Evolutionary conservation across 1,140 invertebrate species (phyloP), one percentile per base, ranked within the genome.

Genomic region (Ptiloglossa arizonensis): DNA sequence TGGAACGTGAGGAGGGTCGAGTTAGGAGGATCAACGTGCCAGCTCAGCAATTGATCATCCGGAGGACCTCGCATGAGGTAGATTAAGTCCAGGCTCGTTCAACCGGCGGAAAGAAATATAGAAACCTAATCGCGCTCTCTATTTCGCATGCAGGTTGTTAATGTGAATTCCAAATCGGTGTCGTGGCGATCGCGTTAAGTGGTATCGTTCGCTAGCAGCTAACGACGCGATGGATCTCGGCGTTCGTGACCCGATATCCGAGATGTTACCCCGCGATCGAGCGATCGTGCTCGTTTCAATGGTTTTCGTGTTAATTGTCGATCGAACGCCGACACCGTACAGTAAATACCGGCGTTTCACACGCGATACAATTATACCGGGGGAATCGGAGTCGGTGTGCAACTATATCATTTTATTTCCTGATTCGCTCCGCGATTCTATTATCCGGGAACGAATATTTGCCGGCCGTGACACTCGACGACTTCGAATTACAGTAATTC

Each of bases 101-200:
- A 24, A 24, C 41, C 17, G 22, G 8, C 8, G 71, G 52, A 48
- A 76, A 48, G 73, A 76, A 76, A 76, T 69, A 69, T 69, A 59
- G 73, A 59, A 76, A 76, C 73, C 52, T 76, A 69, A 76, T 76
- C 73, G 73, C 48, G 64, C 64, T 50, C 64, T 46, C 73, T 68
- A 57, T 44, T 56, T 56, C 54, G 72, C 38, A 41, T 46, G 63
- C 41, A 44, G 24, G 48, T 68, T 38, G 48, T 75, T 75, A 46
- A 75, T 75, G 63, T 41, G 72, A 54, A 68, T 68, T 68, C 64
- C 63, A 11, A 75, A 75, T 68, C 52, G 63, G 24, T 68, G 72
- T 74, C 72, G 72, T 74, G 72, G 72, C 70, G 35, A n/a, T 64
- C 70, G 24, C 52, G 72, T 41, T 60, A 41, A 60, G 19, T n/a